These are phyloP conservation scores for Eristalis intricaria DNA, from an alignment of 2,888 invertebrate genomes.

Conservation along the genomic window DNA sequence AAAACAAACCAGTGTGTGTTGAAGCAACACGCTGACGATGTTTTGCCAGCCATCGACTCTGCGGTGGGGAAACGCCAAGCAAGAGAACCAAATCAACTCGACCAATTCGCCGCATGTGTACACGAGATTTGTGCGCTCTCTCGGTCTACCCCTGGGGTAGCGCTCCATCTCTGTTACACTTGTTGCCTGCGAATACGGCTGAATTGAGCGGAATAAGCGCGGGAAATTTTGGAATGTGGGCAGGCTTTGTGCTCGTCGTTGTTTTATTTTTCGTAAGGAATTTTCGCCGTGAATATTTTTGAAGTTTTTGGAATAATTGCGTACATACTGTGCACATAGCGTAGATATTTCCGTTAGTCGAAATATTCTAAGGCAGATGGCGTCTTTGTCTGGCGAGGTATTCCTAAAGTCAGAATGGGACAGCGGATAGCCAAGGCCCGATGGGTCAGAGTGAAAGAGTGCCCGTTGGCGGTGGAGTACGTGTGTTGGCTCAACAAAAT, in stretches of 20 bases:
- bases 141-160: neutral
- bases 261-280: slow-evolving; percentile 48
- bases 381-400: slow-evolving; percentile 31
- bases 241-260: neutral
- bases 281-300: slow-evolving; percentile 66
- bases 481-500: slow-evolving; percentile 64
- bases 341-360: slow-evolving; percentile 64
- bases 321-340: slow-evolving; percentile 61
- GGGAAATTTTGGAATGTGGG: slow-evolving; percentile 60
- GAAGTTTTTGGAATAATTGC: slow-evolving; percentile 68
- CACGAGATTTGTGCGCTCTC: slow-evolving; percentile 18
- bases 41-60: neutral
- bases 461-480: slow-evolving; percentile 10
- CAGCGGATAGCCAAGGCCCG: slow-evolving; percentile 11
- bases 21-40: neutral
- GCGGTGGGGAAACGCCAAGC: slow-evolving; percentile 10
- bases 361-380: slow-evolving; percentile 69
- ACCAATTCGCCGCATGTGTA: slow-evolving; percentile 54
- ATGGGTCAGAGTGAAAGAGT: slow-evolving; percentile 41
- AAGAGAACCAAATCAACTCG: neutral
- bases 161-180: slow-evolving; percentile 12
- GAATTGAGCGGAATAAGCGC: slow-evolving; percentile 51
- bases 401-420: slow-evolving; percentile 41
- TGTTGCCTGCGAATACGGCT: slow-evolving; percentile 4
- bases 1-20: slow-evolving; percentile 1